Evolutionary conservation across 2,888 invertebrate genomes (phyloP), one percentile per base, ranked within the genome.

Genomic region (Ophion costatus): DNA sequence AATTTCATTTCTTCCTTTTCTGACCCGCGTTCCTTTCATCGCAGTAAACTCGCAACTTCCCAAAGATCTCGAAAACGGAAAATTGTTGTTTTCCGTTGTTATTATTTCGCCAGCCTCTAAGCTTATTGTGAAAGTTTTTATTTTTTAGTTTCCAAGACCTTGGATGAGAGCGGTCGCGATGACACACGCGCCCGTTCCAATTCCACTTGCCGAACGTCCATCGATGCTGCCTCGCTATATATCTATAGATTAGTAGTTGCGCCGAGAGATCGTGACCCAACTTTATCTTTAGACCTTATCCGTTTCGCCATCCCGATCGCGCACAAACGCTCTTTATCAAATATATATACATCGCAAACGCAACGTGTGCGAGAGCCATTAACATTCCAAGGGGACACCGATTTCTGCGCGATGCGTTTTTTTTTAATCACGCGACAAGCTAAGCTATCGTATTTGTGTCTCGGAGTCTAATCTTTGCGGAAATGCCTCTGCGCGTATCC

Each of bases 271-370:
- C 51, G 51, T 51, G 51, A 51, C 51, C 51, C 51, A 51, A 51
- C 51, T 17, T 51, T 51, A 51, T 51, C 51, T 51, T 51, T 51
- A 51, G 51, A 51, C 51, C 51, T 51, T 17, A 51, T 51, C 51
- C 51, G 51, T 51, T 51, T 51, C 51, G 51, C 51, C 51, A 51
- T 51, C 17, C 14, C 51, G 63, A 74, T 74, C 42, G 24, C 63
- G 24, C 24, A 14, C 51, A 17, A 17, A 51, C 51, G 51, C 17
- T 51, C 51, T 51, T 51, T 17, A 17, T 51, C 11, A 51, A 51
- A 51, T 17, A 17, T 17, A 51, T 17, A 17, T 29, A 29, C 45
- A 10, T 45, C 45, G 45, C 45, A 45, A 45, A 45, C 45, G 45
- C 3, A 3, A 45, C 45, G 11, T 14, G 14, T 14, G 45, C 45